Evolutionary conservation across 1,140 invertebrate genomes (phyloP).

Genomic region (Wiebesia pumilae): DNA sequence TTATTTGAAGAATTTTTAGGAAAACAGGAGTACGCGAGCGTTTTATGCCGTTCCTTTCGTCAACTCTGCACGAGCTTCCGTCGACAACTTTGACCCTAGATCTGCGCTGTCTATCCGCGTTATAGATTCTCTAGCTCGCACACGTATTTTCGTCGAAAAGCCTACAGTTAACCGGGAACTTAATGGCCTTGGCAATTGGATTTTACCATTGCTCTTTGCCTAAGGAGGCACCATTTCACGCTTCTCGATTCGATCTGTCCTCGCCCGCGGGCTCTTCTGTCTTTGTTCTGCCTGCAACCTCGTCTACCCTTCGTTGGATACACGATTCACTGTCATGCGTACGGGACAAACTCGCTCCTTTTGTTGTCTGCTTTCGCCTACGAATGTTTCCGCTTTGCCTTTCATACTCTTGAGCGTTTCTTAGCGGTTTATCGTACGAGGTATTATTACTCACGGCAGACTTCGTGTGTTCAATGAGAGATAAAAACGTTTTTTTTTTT

Average conservation of each 20-base stretch:
- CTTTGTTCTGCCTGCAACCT: not conserved
- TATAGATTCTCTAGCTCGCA: not conserved
- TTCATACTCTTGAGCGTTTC: not conserved
- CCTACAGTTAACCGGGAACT: constrained; percentile 48
- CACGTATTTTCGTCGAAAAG: constrained; percentile 38
- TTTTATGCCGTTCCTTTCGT: not conserved
- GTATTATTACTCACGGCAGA: not conserved
- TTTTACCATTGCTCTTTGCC: constrained; percentile 62
- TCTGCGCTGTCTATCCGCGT: no score
- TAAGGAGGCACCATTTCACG: constrained; percentile 57
- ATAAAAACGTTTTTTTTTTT: no score
- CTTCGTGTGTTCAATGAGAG: no score
- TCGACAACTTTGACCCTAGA: not conserved
- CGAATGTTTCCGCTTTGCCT: constrained; percentile 13
- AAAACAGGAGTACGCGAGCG: no score
- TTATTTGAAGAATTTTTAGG: no score
- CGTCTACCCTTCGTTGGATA: not conserved
- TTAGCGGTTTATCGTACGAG: not conserved
- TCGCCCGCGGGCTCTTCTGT: constrained; percentile 32
- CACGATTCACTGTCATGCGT: not conserved
- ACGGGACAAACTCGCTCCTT: not conserved
- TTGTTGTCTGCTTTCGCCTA: not conserved
- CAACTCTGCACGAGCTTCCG: not conserved
- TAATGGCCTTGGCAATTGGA: constrained; percentile 65
- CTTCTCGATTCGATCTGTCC: constrained; percentile 54